A percentile compares a stretch with the other conserved stretches of the same genome.
phyloP scores from a whole-genome alignment of 2,888 invertebrate genomes.

The Tribolium freemani region DNA sequence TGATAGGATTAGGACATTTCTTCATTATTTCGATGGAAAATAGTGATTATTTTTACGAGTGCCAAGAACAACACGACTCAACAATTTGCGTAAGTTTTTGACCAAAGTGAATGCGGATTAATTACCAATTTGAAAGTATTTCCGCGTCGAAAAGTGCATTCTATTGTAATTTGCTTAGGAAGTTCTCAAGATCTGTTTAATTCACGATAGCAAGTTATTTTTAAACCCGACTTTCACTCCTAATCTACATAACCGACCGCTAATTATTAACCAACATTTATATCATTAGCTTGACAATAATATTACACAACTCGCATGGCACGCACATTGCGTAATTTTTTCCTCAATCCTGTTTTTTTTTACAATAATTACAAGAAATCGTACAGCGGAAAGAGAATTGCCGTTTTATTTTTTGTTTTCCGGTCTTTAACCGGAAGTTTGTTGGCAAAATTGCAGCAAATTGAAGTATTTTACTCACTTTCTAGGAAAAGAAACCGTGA shows the following conservation, averaged over 20 bases:
- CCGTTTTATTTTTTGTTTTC: not conserved
- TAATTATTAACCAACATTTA: conserved; percentile 31
- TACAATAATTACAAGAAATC: not conserved
- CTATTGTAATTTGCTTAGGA: not conserved
- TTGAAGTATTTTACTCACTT: not conserved
- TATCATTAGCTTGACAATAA: conserved; percentile 18
- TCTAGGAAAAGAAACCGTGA: not conserved
- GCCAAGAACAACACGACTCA: conserved; percentile 46
- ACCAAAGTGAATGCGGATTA: not conserved
- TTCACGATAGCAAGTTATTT: not conserved
- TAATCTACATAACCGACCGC: conserved; percentile 12
- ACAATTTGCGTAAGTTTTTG: conserved; percentile 49
- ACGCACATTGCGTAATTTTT: conserved; percentile 11
- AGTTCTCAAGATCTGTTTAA: not conserved
- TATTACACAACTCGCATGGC: conserved; percentile 13
- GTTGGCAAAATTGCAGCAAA: not conserved
- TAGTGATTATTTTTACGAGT: conserved; percentile 45
- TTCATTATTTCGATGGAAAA: conserved; percentile 41
- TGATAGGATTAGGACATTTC: conserved; percentile 47
- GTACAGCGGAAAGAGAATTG: not conserved
- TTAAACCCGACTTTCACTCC: conserved; percentile 15
- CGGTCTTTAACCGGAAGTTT: not conserved
- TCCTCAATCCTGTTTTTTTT: not conserved
- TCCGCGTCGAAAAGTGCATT: conserved; percentile 3
- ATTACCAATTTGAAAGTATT: conserved; percentile 1